Base-by-base conservation (phyloP, 2,888 invertebrate species). In the Branchellion lobata region DNA sequence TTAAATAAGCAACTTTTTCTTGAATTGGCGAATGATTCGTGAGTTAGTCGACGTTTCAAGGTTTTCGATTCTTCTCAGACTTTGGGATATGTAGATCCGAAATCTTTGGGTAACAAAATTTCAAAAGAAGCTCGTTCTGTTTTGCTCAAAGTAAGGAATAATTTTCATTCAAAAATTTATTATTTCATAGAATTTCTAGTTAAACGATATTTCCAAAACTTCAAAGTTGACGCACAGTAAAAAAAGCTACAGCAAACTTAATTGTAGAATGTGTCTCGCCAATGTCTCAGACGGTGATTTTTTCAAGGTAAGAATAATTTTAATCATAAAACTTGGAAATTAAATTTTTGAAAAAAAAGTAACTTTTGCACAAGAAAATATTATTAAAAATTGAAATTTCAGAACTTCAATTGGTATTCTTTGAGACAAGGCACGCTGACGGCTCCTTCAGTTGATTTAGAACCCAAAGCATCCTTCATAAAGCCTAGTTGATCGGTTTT, bases 251-350 rank as follows among this genome's bases (percentile, higher is more conserved):
- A 57, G 21, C 61, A 57, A 57, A 5, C 24, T 57, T 5, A 24
- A 57, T n/a, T 57, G 61, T n/a, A 57, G 61, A 57, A 57, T 57
- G 61, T 57, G 61, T n/a, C 61, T 57, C 3, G 61, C 61, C n/a
- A 18, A 57, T 57, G 61, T 57, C 61, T 24, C 21, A 18, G 24
- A 57, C n/a, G 21, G 61, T n/a, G 61, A 57, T n/a, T 57, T 57
- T n/a, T 57, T 57, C 24, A 24, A 18, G 61, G 61, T 57, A 47
- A 47, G 11, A 14, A 14, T 18, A 8, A 47, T 47, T 47, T 47
- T 47, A 47, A 47, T 47, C 47, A 47, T 47, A 47, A 47, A 47
- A 47, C 11, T 47, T 14, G 8, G 18, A 47, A 47, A 47, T 47
- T 18, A 47, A 47, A 47, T 14, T 47, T 47, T 47, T 47, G 47